Conservation (phyloP, 2,888 invertebrate genomes). For the Hypena proboscidalis region DNA sequence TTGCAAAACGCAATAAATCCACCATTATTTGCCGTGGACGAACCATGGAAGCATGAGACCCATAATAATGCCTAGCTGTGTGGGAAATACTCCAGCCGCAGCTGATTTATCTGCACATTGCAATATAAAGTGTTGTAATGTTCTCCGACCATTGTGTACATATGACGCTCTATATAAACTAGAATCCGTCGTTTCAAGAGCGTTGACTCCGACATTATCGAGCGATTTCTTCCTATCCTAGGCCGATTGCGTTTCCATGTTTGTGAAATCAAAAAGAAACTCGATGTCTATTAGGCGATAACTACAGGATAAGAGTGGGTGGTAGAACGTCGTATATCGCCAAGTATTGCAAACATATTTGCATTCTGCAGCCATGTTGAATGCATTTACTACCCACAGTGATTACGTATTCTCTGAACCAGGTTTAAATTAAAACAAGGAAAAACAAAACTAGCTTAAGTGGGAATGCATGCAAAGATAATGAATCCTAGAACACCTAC, state of each 20-base stretch:
- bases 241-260: slow-evolving; percentile 60
- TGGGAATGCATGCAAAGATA: slow-evolving; percentile 30
- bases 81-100: slow-evolving; percentile 58
- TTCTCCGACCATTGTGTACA: slow-evolving; percentile 40
- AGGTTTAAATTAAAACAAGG: slow-evolving; percentile 28
- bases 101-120: slow-evolving; percentile 56
- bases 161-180: slow-evolving; percentile 34
- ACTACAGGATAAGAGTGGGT: slow-evolving; percentile 55
- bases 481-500: slow-evolving; percentile 24
- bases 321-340: slow-evolving; percentile 45
- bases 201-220: slow-evolving; percentile 42
- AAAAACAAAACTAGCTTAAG: slow-evolving; percentile 45
- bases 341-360: slow-evolving; percentile 56
- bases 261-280: slow-evolving; percentile 50
- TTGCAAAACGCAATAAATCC: slow-evolving; percentile 57
- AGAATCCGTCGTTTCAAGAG: slow-evolving; percentile 31
- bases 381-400: slow-evolving; percentile 59
- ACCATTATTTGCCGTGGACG: slow-evolving; percentile 53
- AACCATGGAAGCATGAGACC: slow-evolving; percentile 54
- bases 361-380: slow-evolving; percentile 57
- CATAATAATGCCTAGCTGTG: slow-evolving; percentile 59
- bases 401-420: slow-evolving; percentile 40
- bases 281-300: slow-evolving; percentile 51
- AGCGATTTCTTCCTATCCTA: slow-evolving; percentile 44
- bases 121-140: slow-evolving; percentile 61